Evolutionary conservation across 2,888 invertebrate species (phyloP).

Genomic region (Pecten maximus): DNA sequence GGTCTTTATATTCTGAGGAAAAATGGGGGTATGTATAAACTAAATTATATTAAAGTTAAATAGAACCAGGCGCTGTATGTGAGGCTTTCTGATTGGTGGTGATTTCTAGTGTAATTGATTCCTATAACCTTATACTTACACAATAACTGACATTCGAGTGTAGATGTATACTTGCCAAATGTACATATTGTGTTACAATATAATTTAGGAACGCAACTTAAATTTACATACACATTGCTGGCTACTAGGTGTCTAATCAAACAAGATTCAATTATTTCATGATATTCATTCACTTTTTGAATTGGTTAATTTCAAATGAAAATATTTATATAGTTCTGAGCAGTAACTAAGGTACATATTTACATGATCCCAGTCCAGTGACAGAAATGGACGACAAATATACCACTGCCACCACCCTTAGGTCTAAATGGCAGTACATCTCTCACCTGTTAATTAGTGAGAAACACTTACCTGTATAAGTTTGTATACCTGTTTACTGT

Average conservation of each 20-base stretch:
- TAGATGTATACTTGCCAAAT: too few relatives aligned
- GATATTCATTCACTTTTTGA: not conserved
- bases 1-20: too few relatives aligned
- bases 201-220: not conserved
- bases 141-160: too few relatives aligned
- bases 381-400: not conserved
- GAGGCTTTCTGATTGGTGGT: not conserved
- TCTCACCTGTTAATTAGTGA: conserved; percentile 35
- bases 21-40: too few relatives aligned
- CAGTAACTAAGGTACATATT: not conserved
- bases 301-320: not conserved
- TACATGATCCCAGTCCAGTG: not conserved
- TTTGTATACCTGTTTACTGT: conserved; percentile 8
- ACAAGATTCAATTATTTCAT: not conserved
- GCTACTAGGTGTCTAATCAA: not conserved
- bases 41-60: too few relatives aligned
- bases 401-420: not conserved
- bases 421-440: not conserved
- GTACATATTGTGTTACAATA: not conserved
- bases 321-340: not conserved
- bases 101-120: not conserved
- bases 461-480: conserved; percentile 11
- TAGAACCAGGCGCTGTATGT: not conserved
- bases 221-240: not conserved
- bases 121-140: not conserved